Evolutionary conservation across 2,113 vertebrate genomes (phyloP), one percentile per base, ranked within the genome.

Genomic region (Mustela lutreola): DNA sequence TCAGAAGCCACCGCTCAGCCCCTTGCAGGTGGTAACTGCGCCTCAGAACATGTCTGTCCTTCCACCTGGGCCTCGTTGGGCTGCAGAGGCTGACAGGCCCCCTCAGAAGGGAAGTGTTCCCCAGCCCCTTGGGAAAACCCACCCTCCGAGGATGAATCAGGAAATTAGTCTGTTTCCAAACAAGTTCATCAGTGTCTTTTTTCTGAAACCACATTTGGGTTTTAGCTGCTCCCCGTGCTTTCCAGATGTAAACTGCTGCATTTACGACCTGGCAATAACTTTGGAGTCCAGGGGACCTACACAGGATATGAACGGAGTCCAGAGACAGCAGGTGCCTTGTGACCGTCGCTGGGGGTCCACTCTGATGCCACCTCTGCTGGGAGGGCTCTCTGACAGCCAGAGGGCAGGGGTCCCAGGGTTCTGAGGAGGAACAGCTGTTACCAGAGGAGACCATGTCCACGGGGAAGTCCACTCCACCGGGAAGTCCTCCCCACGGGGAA

Each of bases 221-320:
- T 73, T 83, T 50, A 45, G 67, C 96, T 21, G 85, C n/a, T 75
- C 91, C 73, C 76, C 19, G 31, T 24, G 87, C 86, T 92, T 87
- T 75, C 58, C 58, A 75, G 91, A 58, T 70, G 86, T 70, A 62
- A 93, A 73, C 33, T n/a, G 24, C 22, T 75, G 94, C 88, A 98
- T 97, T 97, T 96, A 97, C 60, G 81, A 39, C 84, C 76, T 58
- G n/a, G 87, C 62, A 78, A 73, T 95, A 91, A 94, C 80, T 60
- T 62, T 42, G 31, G 60, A 53, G 50, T 89, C 82, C 65, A 7
- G 31, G 67, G 73, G 92, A 53, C 98, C 78, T 36, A 31, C 63
- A 88, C 94, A 84, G 95, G 98, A 93, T 95, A 71, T 90, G 97
- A 96, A 58, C 92, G 0, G 36, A 21, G 76, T 45, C 91, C 16